Evolutionary conservation across 2,797 vertebrate species (phyloP), one percentile per base, ranked within the genome.

Genomic region (Chrysocyon brachyurus): DNA sequence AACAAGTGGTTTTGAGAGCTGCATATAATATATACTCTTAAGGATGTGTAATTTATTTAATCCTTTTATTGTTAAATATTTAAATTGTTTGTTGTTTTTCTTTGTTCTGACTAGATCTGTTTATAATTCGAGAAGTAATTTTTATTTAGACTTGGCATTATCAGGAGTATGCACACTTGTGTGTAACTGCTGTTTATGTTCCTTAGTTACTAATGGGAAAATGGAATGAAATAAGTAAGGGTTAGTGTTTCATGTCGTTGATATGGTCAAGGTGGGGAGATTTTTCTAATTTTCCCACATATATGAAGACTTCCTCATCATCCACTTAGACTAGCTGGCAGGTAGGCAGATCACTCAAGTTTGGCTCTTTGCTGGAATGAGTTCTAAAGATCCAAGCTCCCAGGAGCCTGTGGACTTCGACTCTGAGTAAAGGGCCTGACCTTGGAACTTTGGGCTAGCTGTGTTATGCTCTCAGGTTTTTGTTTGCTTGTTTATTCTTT

Each of bases 71-170:
- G 72, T 73, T 84, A 57, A 79, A 28, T 68, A 31, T 33, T 56
- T 87, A 68, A 19, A 10, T 75, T 56, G 10, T 28, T 26, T 72
- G 9, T n/a, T 73, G 14, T 49, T 85, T 36, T 83, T 72, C 26
- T 90, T 49, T 52, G 0, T 87, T 49, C 19, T 63, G 8, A 31
- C 9, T 87, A 28, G 26, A 5, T 91, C 88, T 91, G 28, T 79
- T 68, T 91, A 10, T 57, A 79, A 88, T 63, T 96, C 33, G 49
- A 64, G 72, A 96, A 73, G 68, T 57, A 73, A 15, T 36, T 92
- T 87, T 85, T 21, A 5, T 40, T 82, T 59, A 57, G 46, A 68
- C 12, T 28, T 64, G 22, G 26, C n/a, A 5, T 88, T 59, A 12
- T 33, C 6, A 17, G 28, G 70, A 10, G 0, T 16, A 1, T n/a